phyloP scores from a whole-genome alignment of 2,888 invertebrate genomes.

The Eristalis pertinax region DNA sequence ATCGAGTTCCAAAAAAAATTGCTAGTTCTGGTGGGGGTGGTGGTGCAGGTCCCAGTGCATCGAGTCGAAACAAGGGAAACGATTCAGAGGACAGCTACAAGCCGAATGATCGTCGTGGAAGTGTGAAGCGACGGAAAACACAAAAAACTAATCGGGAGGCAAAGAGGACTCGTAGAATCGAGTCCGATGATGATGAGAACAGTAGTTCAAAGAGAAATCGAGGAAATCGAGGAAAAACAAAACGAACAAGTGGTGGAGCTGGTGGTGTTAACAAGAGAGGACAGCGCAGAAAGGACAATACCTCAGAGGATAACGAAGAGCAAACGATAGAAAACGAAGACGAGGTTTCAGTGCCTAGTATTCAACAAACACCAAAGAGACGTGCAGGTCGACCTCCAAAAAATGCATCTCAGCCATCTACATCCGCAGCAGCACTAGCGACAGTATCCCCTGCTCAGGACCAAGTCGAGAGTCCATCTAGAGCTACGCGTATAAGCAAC shows the following conservation, averaged over 20 bases:
- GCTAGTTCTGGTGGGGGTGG: conserved; percentile 74
- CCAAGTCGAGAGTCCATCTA: conserved; percentile 75
- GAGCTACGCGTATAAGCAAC: conserved; percentile 75
- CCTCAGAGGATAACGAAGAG: conserved; percentile 57
- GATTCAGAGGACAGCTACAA: conserved; percentile 84
- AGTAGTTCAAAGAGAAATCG: conserved; percentile 60
- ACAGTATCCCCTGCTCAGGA: conserved; percentile 42
- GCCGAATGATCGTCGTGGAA: conserved; percentile 79
- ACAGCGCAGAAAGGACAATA: conserved; percentile 36
- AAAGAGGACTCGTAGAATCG: conserved; percentile 31
- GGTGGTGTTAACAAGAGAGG: conserved; percentile 25
- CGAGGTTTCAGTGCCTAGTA: conserved; percentile 55
- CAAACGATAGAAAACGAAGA: conserved; percentile 16
- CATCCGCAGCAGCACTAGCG: conserved; percentile 58
- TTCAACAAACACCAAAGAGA: conserved; percentile 75
- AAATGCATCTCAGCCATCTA: conserved; percentile 48
- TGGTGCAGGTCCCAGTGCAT: conserved; percentile 81
- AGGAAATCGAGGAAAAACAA: conserved; percentile 24
- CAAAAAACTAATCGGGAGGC: conserved; percentile 51
- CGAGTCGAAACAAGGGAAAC: conserved; percentile 83
- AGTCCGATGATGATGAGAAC: conserved; percentile 53
- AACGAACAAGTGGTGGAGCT: conserved; percentile 6
- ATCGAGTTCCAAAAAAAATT: conserved; percentile 64
- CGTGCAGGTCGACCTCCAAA: conserved; percentile 75
- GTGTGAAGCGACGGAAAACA: conserved; percentile 55